A percentile compares a stretch with the other conserved stretches of the same genome.
phyloP scores from a whole-genome alignment of 2,113 vertebrate genomes.

The Pseudopipra pipra region DNA sequence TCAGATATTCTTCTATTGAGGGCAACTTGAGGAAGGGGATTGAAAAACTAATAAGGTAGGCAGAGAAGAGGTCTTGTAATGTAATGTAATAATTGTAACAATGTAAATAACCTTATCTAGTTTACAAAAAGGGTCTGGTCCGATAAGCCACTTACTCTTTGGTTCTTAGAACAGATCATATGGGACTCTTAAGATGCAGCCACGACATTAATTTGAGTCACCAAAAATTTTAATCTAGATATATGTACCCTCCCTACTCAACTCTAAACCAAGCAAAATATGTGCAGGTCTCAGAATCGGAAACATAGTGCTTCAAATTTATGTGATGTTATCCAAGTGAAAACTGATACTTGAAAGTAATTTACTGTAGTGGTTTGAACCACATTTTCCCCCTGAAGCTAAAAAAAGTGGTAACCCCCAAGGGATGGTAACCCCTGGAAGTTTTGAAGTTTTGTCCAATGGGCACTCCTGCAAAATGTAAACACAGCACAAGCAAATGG shows the following conservation, averaged over 20 bases:
- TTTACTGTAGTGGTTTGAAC: background rate
- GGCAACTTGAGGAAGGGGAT: background rate
- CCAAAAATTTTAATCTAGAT: background rate
- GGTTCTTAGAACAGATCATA: background rate
- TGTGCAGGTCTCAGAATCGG: background rate
- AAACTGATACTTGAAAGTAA: background rate
- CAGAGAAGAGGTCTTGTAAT: background rate
- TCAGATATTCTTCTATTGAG: background rate
- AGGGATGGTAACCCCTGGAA: no score
- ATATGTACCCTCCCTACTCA: background rate
- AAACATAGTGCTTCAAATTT: background rate
- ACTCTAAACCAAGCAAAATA: background rate
- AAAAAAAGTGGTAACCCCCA: no score
- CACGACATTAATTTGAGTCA: background rate
- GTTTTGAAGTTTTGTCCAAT: no score
- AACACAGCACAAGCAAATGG: no score
- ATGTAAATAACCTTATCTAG: background rate
- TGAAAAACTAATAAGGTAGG: background rate
- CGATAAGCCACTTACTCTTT: background rate
- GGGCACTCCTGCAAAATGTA: no score
- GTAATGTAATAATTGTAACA: no score
- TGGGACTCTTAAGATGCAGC: background rate
- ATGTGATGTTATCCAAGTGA: background rate
- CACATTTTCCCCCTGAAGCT: no score
- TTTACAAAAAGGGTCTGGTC: background rate